Conservation (phyloP, 2,797 vertebrate genomes). For the Eidolon dupreanum region DNA sequence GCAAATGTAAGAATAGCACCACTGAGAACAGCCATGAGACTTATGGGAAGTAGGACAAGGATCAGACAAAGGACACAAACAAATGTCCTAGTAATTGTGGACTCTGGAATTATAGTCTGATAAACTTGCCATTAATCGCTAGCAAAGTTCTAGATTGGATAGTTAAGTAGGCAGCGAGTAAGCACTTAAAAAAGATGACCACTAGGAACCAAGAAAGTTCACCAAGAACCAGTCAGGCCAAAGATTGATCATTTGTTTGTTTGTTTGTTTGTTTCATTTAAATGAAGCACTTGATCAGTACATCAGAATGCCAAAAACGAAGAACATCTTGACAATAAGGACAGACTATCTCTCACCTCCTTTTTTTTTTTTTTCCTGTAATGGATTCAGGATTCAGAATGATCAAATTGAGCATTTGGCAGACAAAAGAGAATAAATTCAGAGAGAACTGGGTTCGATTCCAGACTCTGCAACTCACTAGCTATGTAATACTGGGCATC, state of each 20-base stretch:
- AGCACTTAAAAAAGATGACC: not conserved
- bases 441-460: not conserved
- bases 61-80: not conserved
- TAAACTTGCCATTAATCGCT: not conserved
- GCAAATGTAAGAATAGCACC: not conserved
- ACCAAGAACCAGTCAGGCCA: not conserved
- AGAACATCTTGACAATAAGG: not conserved
- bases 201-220: not conserved
- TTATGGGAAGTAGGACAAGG: not conserved
- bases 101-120: not conserved
- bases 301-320: not conserved
- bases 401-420: not conserved
- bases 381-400: not conserved
- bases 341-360: not conserved
- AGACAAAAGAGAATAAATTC: slow-evolving; percentile 4
- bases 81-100: not conserved
- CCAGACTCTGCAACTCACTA: not conserved
- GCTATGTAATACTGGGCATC: not conserved
- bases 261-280: not conserved
- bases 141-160: not conserved
- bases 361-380: not conserved
- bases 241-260: not conserved
- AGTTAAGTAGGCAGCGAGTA: not conserved
- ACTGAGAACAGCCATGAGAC: not conserved
- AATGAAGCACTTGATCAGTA: not conserved